phyloP scores from a whole-genome alignment of 2,888 invertebrate species.

The Trisateles emortualis region DNA sequence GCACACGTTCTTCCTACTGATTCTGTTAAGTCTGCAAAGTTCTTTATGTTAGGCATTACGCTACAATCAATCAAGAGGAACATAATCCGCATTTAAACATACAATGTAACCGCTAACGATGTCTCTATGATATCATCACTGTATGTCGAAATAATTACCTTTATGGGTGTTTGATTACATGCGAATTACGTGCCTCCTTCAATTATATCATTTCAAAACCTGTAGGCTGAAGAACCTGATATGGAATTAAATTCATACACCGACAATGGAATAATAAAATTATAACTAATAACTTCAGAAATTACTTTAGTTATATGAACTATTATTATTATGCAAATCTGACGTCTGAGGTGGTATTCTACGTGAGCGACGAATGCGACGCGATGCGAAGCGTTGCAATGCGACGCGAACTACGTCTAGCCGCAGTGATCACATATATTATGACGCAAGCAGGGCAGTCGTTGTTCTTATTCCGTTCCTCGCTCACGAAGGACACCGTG shows the following conservation, averaged over 20 bases:
- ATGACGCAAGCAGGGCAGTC: too few species aligned
- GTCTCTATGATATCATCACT: conserved; percentile 40
- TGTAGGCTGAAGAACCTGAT: conserved; percentile 25
- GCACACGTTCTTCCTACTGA: neutral
- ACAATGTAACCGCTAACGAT: conserved; percentile 50
- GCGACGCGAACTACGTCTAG: too few species aligned
- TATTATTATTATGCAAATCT: too few species aligned
- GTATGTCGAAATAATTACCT: conserved; percentile 51
- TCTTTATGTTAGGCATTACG: conserved; percentile 22
- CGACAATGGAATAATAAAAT: neutral
- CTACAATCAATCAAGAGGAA: conserved; percentile 50
- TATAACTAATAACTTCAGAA: too few species aligned
- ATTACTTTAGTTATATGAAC: too few species aligned
- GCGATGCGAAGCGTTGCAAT: too few species aligned
- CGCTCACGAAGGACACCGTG: too few species aligned
- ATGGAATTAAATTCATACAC: conserved; percentile 13
- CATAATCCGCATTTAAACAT: conserved; percentile 49
- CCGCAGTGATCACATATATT: too few species aligned
- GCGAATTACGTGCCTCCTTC: conserved; percentile 42
- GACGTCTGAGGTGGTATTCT: too few species aligned
- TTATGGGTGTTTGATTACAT: conserved; percentile 48
- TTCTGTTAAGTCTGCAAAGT: neutral
- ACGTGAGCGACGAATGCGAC: too few species aligned
- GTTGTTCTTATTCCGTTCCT: too few species aligned
- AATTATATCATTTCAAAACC: conserved; percentile 32